These are phyloP conservation scores for Pipistrellus pipistrellus DNA, from an alignment of 2,797 vertebrate genomes.

Conservation along the genomic window DNA sequence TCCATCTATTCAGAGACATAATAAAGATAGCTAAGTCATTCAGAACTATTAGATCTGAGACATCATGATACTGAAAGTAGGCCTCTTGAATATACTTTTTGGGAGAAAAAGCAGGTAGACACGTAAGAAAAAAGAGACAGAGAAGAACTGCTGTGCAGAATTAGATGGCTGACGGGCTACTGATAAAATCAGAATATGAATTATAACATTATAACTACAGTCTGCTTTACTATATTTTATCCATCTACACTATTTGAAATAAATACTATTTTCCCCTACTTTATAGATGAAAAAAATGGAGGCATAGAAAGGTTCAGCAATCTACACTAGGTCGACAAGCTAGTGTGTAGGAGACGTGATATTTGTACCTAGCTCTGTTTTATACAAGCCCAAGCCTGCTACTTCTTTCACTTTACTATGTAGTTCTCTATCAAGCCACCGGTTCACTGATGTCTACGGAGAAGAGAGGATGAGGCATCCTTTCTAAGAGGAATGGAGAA, in stretches of 20 bases:
- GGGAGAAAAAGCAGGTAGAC: neutral
- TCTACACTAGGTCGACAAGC: too few relatives aligned
- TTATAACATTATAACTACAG: neutral
- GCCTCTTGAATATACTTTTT: neutral
- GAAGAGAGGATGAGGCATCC: neutral
- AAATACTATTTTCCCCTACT: neutral
- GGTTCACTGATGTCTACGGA: neutral
- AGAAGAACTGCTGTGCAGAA: neutral
- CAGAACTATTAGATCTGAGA: neutral
- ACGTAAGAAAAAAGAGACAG: neutral
- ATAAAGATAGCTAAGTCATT: neutral
- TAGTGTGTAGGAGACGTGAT: accelerated
- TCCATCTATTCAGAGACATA: neutral
- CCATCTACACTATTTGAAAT: neutral
- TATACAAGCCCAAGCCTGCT: neutral
- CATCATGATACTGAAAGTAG: neutral
- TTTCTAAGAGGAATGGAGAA: neutral
- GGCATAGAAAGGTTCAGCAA: neutral
- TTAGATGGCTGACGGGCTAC: accelerated
- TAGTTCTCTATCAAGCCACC: neutral
- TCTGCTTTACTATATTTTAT: accelerated
- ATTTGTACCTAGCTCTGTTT: neutral
- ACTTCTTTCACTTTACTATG: too few relatives aligned
- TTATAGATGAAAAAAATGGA: constrained; percentile 16
- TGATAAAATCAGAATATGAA: neutral